Conservation (phyloP, 2,113 vertebrate species). For the Cyanoliseus patagonus region DNA sequence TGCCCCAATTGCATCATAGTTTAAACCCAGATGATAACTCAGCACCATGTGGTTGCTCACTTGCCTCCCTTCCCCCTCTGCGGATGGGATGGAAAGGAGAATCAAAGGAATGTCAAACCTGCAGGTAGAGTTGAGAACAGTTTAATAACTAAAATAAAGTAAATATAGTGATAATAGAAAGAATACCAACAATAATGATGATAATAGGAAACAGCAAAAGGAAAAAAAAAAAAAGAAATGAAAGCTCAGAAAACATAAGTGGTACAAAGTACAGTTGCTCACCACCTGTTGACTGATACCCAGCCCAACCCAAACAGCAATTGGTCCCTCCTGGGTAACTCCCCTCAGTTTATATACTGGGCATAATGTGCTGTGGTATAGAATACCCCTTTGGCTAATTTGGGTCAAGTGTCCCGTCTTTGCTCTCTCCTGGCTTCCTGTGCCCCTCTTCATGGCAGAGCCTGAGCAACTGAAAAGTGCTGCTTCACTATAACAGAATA, state of each 20-base stretch:
- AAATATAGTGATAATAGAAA: not conserved
- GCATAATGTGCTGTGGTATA: not conserved
- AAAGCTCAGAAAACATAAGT: not conserved
- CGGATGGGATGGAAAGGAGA: not conserved
- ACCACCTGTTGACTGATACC: not conserved
- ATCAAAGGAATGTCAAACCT: not conserved
- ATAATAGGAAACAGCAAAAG: not conserved
- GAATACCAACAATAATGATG: not conserved
- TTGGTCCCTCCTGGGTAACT: not conserved
- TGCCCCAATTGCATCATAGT: not conserved
- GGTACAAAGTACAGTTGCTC: not conserved
- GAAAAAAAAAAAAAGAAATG: not conserved
- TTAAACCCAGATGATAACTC: not conserved
- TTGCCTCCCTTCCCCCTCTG: not conserved
- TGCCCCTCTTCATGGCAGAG: not conserved
- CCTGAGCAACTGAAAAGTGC: not conserved
- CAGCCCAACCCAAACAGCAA: not conserved
- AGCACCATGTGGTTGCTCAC: not conserved
- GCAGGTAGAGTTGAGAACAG: not conserved
- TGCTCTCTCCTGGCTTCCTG: not conserved
- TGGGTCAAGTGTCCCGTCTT: not conserved
- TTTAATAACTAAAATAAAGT: not conserved
- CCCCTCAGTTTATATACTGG: not conserved
- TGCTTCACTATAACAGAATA: not conserved
- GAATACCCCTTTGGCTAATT: not conserved